Evolutionary conservation across 2,113 vertebrate species (phyloP), one percentile per base, ranked within the genome.

Genomic region (Anolis carolinensis): DNA sequence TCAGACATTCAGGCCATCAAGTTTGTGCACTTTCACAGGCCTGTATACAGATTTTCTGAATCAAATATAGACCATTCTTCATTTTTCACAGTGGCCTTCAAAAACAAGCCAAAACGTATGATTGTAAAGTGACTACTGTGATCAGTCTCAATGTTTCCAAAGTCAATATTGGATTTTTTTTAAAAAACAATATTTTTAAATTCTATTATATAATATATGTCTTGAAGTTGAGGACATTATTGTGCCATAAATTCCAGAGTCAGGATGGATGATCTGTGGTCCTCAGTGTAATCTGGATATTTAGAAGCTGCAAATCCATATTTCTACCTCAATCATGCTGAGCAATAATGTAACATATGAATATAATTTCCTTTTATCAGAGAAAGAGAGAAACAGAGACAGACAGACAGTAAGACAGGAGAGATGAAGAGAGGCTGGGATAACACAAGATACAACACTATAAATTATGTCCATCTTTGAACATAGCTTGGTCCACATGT

Each of bases 141-240:
- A 88, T 74, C 87, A 79, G 67, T 44, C 81, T 82, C 81, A 83
- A 30, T 44, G 25, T 44, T 74, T 74, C 55, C 70, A 3, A 48
- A 52, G 83, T 92, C 88, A 88, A 87, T 67, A 63, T 89, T 79
- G 81, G 88, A 79, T 52, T n/a, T n/a, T n/a, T n/a, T n/a, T n/a
- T n/a, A n/a, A n/a, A n/a, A n/a, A n/a, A n/a, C n/a, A n/a, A n/a
- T n/a, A n/a, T n/a, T n/a, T n/a, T n/a, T n/a, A n/a, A n/a, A n/a
- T 68, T 68, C 25, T 30, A 68, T 68, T 30, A 68, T 2, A 25
- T 27, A 11, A 0, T n/a, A 27, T 68, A 30, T 30, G 9, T 68
- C 65, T 68, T 68, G 8, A 59, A 68, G 30, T 7, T 30, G 27
- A 30, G 27, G 27, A 30, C 65, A 68, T 68, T 68, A 68, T 68